Conservation (phyloP, 2,888 invertebrate species). For the Drosophila nr. perissopoda region DNA sequence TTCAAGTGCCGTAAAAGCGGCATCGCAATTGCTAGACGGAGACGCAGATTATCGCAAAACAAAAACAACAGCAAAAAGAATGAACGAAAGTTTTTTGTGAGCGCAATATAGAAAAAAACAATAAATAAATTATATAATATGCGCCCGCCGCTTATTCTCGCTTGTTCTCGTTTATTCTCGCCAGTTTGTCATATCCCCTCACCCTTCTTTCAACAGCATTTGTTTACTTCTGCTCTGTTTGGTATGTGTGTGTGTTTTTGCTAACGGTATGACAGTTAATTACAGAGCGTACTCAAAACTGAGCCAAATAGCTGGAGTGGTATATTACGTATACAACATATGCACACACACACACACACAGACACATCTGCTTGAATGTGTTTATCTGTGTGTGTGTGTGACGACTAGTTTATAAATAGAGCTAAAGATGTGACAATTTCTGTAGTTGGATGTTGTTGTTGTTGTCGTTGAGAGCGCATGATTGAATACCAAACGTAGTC, state of each 20-base stretch:
- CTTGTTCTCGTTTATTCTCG: slow-evolving; percentile 32
- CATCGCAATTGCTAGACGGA: slow-evolving; percentile 43
- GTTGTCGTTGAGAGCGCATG: slow-evolving; percentile 41
- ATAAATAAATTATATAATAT: slow-evolving; percentile 64
- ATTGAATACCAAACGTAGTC: slow-evolving; percentile 46
- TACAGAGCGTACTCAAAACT: slow-evolving; percentile 32
- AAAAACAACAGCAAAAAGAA: slow-evolving; percentile 16
- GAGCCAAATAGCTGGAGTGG: slow-evolving; percentile 20
- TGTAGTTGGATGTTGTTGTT: slow-evolving; percentile 4
- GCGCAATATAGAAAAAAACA: slow-evolving; percentile 39
- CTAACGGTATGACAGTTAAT: slow-evolving; percentile 39
- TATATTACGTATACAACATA: slow-evolving; percentile 49
- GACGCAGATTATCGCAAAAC: slow-evolving; percentile 48
- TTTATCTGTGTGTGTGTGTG: slow-evolving; percentile 32
- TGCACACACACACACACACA: not conserved
- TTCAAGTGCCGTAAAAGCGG: slow-evolving; percentile 33
- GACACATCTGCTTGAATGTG: not conserved
- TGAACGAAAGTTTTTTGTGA: slow-evolving; percentile 18
- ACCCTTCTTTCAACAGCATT: not conserved
- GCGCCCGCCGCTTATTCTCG: slow-evolving; percentile 34
- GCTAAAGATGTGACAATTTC: slow-evolving; percentile 55
- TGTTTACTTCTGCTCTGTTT: slow-evolving; percentile 13
- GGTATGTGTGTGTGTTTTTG: slow-evolving; percentile 27
- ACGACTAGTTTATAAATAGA: slow-evolving; percentile 55
- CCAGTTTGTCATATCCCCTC: slow-evolving; percentile 22